phyloP scores from a whole-genome alignment of 2,888 invertebrate genomes.

The Boloria selene region DNA sequence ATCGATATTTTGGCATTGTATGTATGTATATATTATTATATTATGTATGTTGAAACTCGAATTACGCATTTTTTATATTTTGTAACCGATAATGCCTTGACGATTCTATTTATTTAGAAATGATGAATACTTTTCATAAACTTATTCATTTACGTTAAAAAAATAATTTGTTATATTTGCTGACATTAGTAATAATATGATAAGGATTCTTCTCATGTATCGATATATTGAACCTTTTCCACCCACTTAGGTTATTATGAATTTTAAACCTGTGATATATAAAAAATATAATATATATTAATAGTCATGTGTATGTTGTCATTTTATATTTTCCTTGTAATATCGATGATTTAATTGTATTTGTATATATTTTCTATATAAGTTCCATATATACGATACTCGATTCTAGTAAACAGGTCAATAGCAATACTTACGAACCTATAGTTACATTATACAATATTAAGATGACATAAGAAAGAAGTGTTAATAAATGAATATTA shows the following conservation, averaged over 20 bases:
- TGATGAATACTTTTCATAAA: too few relatives aligned
- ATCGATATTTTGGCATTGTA: conserved; percentile 58
- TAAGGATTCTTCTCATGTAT: not conserved
- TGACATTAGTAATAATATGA: conserved; percentile 7
- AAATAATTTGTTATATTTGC: not conserved
- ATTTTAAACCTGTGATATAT: conserved; percentile 20
- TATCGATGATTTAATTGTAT: conserved; percentile 1
- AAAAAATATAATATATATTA: conserved; percentile 3
- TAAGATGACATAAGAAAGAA: not conserved
- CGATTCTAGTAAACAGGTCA: conserved; percentile 1
- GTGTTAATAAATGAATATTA: not conserved
- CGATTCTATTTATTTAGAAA: too few relatives aligned
- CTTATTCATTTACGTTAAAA: not conserved
- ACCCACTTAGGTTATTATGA: conserved; percentile 12
- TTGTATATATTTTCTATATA: not conserved
- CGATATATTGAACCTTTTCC: conserved; percentile 10
- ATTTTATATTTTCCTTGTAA: conserved; percentile 1
- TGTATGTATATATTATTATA: too few relatives aligned
- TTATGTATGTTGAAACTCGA: too few relatives aligned
- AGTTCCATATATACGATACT: conserved; percentile 10
- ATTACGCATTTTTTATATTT: too few relatives aligned
- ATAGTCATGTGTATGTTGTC: conserved; percentile 4
- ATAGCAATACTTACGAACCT: not conserved
- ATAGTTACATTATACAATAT: not conserved
- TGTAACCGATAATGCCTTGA: too few relatives aligned